Conservation (phyloP, 2,888 invertebrate species). For the Cephalotes varians region DNA sequence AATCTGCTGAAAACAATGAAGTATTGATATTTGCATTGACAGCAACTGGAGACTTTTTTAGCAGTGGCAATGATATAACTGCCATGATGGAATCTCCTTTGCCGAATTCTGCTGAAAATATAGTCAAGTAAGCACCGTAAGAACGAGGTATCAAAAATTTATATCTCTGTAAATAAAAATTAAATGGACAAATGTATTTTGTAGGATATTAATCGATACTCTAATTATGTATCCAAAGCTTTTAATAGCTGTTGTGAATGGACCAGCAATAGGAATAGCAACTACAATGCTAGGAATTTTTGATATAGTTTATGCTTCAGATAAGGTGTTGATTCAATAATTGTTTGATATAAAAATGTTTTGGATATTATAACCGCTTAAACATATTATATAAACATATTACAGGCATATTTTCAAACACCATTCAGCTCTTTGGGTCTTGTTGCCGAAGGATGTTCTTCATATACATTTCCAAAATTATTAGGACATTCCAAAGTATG, state of each 20-base stretch:
- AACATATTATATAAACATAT: conserved; percentile 17
- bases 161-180: neutral
- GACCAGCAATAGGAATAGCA: conserved; percentile 97
- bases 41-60: conserved; percentile 93
- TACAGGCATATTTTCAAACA: conserved; percentile 94
- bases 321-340: conserved; percentile 87
- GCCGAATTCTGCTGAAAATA: rapidly evolving
- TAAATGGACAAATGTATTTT: conserved; percentile 62
- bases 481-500: conserved; percentile 93
- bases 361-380: neutral
- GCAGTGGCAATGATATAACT: conserved; percentile 93
- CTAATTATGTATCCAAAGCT: conserved; percentile 96
- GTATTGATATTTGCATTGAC: conserved; percentile 92
- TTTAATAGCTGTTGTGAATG: conserved; percentile 95
- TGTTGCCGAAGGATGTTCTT: conserved; percentile 96
- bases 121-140: conserved; percentile 49
- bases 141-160: neutral
- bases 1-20: conserved; percentile 90
- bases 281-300: conserved; percentile 94
- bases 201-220: conserved; percentile 90
- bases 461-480: conserved; percentile 93
- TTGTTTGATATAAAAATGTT: neutral
- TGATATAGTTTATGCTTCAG: conserved; percentile 96
- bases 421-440: conserved; percentile 95
- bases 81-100: neutral